Base-by-base conservation (phyloP, 2,888 invertebrate species). In the Microplitis deprimator region DNA sequence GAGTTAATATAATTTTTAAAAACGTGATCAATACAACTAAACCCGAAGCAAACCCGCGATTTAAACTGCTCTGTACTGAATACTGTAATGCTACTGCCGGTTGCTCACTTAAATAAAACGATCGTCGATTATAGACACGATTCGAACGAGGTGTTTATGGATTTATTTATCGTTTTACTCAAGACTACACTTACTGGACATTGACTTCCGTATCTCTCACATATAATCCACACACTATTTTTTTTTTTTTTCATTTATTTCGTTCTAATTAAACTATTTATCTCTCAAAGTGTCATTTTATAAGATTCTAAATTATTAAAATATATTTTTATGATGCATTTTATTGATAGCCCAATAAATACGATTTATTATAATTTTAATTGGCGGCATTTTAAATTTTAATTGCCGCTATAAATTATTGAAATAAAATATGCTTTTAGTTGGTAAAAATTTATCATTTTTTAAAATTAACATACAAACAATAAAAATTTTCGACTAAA, bases 121-220 rank as follows among this genome's bases (percentile, higher is more conserved):
- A 62, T 38, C 64, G 41, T 70, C 62, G 69, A 75, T 75, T 75
- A 75, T 70, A 64, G 50, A 50, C 50, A 50, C 69, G 75, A 69
- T 62, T 38, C 75, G 13, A 29, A 70, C 62, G 69, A 69, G 61
- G 64, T 69, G 41, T 75, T 69, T 75, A 70, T 40, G 60, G 68
- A 59, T 62, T 75, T 62, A 75, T 75, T 75, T 75, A 69, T 75
- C 75, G 75, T 62, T 16, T 41, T 40, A 41, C 68, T 50, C 50
- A 50, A 50, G 61, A 75, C 41, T 74, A 75, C 61, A 50, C 69
- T 29, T 62, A 50, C 69, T 69, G 61, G 29, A 62, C 29, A 69
- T 29, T 29, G 29, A 29, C 75, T 75, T 75, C 68, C 68, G 68
- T 62, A 61, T 68, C 41, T 50, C n/a, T 40, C 50, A 13, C 20